Conservation (phyloP, 1,140 invertebrate genomes). For the Laupala kohalensis region DNA sequence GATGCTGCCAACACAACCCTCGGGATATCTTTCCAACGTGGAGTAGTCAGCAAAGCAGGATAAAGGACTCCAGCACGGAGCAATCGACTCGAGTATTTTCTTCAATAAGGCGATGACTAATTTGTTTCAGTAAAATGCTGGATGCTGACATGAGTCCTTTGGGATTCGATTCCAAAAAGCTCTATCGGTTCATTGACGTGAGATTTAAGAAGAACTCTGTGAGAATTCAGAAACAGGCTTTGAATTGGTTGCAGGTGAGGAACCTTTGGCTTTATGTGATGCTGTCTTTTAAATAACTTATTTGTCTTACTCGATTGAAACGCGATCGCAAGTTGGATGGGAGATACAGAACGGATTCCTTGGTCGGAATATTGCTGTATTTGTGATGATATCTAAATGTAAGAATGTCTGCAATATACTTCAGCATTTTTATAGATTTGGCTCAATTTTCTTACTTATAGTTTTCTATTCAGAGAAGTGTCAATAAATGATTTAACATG, state of each 20-base stretch:
- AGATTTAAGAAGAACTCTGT: slow-evolving; percentile 73
- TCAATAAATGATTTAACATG: too few species aligned
- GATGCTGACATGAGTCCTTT: slow-evolving; percentile 92
- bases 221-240: slow-evolving; percentile 81
- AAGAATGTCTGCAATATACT: too few species aligned
- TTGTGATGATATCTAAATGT: background rate
- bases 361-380: background rate
- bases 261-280: background rate
- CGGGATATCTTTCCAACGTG: too few species aligned
- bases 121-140: slow-evolving; percentile 73
- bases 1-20: too few species aligned
- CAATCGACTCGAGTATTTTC: too few species aligned
- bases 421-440: too few species aligned
- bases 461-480: too few species aligned
- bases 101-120: too few species aligned
- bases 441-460: too few species aligned
- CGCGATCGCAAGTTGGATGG: background rate
- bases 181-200: slow-evolving; percentile 88
- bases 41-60: too few species aligned
- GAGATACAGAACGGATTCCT: background rate
- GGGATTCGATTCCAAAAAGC: slow-evolving; percentile 82
- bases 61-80: too few species aligned
- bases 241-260: slow-evolving; percentile 85
- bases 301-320: background rate
- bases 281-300: background rate